Evolutionary conservation across 2,113 vertebrate species (phyloP), one percentile per base, ranked within the genome.

Genomic region (Silurus glanis): DNA sequence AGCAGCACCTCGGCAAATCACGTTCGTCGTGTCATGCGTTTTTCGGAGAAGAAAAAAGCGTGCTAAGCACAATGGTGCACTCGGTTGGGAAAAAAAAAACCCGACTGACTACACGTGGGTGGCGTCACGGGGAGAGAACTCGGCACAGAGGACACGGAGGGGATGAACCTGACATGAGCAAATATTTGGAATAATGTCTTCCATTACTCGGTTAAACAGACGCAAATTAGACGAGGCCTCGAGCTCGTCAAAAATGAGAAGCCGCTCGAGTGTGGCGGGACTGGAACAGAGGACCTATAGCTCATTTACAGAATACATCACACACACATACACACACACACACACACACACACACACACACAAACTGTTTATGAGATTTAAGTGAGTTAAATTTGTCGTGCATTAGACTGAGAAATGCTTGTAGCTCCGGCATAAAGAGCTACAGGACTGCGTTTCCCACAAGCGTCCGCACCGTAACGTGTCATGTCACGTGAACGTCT

Each of bases 111-210:
- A 37, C 51, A 1, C n/a, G n/a, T n/a, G 51, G 5, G 13, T 55
- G 49, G 21, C 47, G 6, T 47, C 21, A n/a, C 72, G 21, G 37
- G 2, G 9, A 6, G 74, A 56, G 74, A 49, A 51, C n/a, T 78
- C 25, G n/a, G 81, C 81, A 19, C 81, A 69, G 62, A 83, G 62
- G 81, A 83, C 61, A 69, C 16, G 1, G 8, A 19, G 61, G 81
- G 64, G 61, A 51, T 67, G 81, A 28, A 83, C 81, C 62, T 83
- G 81, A 83, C 81, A 69, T 83, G 49, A 67, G 62, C 62, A 83
- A 83, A 83, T 83, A 83, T 83, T 66, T 67, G 81, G 64, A 66
- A 69, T 69, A 67, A 83, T 83, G 62, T 28, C 23, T 53, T 83
- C 81, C 64, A 83, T 83, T 69, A 83, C 61, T 69, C 61, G 61